Evolutionary conservation across 1,140 invertebrate genomes (phyloP).

Genomic region (Agraylea sexmaculata): DNA sequence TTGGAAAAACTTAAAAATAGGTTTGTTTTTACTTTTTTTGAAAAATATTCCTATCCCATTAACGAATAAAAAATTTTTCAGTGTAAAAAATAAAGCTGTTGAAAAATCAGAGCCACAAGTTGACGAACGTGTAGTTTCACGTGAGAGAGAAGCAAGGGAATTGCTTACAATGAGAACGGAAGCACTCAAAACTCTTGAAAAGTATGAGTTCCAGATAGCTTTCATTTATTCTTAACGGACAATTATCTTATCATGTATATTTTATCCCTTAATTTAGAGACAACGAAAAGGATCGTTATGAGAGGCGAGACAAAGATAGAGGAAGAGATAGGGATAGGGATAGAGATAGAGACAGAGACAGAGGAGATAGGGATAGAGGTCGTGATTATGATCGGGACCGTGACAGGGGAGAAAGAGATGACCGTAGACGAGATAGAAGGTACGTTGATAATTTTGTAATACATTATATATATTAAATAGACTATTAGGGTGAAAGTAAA

Average conservation of each 20-base stretch:
- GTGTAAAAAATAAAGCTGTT: conserved; percentile 17
- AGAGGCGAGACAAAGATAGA: conserved; percentile 25
- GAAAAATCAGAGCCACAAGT: conserved; percentile 17
- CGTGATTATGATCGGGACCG: too few species aligned
- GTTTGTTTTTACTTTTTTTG: conserved; percentile 1
- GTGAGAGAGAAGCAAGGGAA: conserved; percentile 18
- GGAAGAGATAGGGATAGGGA: too few species aligned
- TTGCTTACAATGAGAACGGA: conserved; percentile 13
- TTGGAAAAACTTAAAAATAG: conserved; percentile 45
- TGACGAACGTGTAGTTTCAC: conserved; percentile 17
- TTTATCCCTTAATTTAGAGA: not conserved
- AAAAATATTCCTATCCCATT: not conserved
- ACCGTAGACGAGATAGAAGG: conserved; percentile 23
- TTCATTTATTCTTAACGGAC: not conserved
- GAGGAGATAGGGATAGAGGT: too few species aligned
- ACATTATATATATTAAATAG: not conserved
- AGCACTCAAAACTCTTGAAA: not conserved
- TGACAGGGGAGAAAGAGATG: conserved; percentile 25
- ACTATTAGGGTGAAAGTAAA: too few species aligned
- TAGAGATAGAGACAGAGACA: too few species aligned
- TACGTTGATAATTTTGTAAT: conserved; percentile 21
- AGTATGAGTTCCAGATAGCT: too few species aligned
- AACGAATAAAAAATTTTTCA: conserved; percentile 7
- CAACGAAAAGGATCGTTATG: conserved; percentile 23
- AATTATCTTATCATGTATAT: not conserved